Evolutionary conservation across 2,797 vertebrate species (phyloP).

Genomic region (Sparus aurata): DNA sequence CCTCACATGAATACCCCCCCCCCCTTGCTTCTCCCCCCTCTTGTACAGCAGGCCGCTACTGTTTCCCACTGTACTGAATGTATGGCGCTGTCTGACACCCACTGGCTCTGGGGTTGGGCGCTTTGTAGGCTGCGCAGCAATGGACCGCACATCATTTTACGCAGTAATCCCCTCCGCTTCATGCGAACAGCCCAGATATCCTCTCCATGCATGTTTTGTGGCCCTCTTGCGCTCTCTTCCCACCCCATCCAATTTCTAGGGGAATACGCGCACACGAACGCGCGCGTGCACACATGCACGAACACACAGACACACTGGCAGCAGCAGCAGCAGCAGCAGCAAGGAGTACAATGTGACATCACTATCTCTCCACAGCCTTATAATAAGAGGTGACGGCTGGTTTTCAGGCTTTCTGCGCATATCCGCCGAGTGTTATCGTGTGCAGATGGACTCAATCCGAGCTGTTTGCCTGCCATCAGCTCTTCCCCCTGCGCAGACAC

Average conservation of each 20-base stretch:
- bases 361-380: constrained; percentile 72
- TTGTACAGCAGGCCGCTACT: constrained; percentile 53
- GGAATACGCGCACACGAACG: constrained; percentile 18
- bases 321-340: constrained; percentile 33
- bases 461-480: constrained; percentile 67
- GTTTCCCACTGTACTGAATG: constrained; percentile 58
- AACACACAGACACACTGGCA: constrained; percentile 6
- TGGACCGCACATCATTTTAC: constrained; percentile 79
- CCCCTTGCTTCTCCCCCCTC: constrained; percentile 18
- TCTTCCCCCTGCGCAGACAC: constrained; percentile 69
- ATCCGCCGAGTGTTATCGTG: constrained; percentile 74
- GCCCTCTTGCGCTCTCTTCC: constrained; percentile 61
- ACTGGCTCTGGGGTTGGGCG: constrained; percentile 75
- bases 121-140: constrained; percentile 77
- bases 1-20: constrained; percentile 29
- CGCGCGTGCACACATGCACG: not conserved
- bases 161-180: constrained; percentile 75
- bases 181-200: constrained; percentile 57
- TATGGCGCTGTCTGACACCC: constrained; percentile 75
- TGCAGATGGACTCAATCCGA: constrained; percentile 78
- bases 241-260: constrained; percentile 69
- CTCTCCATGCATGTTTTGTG: constrained; percentile 58
- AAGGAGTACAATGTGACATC: constrained; percentile 77
- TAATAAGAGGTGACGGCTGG: constrained; percentile 76
- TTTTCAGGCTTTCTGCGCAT: constrained; percentile 78